A percentile compares a stretch with the other conserved stretches of the same genome.
Evolutionary conservation across 1,140 invertebrate genomes (phyloP).

Genomic region (Meloidogyne floridensis): DNA sequence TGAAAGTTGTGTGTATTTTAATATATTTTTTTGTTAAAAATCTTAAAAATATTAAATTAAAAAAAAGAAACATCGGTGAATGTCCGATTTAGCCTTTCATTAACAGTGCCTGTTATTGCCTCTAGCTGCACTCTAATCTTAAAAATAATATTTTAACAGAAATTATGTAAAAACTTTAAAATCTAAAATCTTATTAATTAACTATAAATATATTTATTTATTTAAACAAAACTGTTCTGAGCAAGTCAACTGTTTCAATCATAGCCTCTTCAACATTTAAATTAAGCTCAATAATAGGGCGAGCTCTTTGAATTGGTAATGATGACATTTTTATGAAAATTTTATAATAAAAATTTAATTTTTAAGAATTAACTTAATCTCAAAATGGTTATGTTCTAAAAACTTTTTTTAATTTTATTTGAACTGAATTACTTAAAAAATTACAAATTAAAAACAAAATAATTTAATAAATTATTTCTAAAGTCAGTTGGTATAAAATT

Average conservation of each 20-base stretch:
- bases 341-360: neutral
- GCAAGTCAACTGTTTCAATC: constrained; percentile 26
- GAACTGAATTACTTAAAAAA: no score
- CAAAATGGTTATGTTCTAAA: no score
- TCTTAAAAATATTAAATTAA: neutral
- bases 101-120: constrained; percentile 9
- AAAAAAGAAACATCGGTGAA: constrained; percentile 17
- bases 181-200: neutral
- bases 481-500: neutral
- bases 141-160: neutral
- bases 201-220: neutral
- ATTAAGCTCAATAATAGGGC: constrained; percentile 25
- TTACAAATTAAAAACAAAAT: neutral
- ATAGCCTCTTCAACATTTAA: constrained; percentile 29
- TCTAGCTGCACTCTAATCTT: constrained; percentile 16
- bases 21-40: neutral
- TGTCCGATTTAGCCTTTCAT: constrained; percentile 17
- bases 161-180: no score
- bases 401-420: no score
- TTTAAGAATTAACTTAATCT: neutral
- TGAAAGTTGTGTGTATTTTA: neutral
- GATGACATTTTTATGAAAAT: neutral
- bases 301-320: constrained; percentile 10
- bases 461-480: neutral
- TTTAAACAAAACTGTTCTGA: constrained; percentile 16